Conservation (phyloP, 2,888 invertebrate genomes). For the Tenthredo distinguenda region DNA sequence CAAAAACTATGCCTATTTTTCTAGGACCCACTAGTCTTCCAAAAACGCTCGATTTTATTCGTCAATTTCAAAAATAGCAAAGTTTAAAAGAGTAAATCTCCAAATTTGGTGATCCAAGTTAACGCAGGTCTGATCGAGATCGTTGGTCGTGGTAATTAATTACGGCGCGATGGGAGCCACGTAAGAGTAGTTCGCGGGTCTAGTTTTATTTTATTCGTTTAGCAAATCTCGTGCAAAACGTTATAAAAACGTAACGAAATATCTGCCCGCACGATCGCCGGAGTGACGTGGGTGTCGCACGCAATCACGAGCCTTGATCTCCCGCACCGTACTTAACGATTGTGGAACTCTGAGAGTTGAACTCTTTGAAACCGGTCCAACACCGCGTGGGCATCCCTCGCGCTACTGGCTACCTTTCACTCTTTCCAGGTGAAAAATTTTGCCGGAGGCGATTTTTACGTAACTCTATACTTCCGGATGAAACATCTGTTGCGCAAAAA, state of each 20-base stretch:
- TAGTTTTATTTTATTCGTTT: neutral
- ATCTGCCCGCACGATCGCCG: neutral
- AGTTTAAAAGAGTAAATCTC: neutral
- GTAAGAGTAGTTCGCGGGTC: neutral
- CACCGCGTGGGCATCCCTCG: slow-evolving; percentile 47
- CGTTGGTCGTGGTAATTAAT: slow-evolving; percentile 15
- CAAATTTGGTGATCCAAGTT: neutral
- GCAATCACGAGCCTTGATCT: slow-evolving; percentile 24
- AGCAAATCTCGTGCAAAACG: neutral
- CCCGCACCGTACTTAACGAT: slow-evolving; percentile 30
- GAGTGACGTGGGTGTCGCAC: slow-evolving; percentile 29
- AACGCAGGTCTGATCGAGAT: neutral
- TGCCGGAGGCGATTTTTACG: slow-evolving; percentile 25
- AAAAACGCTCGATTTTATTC: neutral
- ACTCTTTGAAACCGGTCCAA: slow-evolving; percentile 32
- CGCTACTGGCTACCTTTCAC: slow-evolving; percentile 41
- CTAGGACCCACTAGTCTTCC: neutral
- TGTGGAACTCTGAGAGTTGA: neutral
- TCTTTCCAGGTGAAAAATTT: slow-evolving; percentile 43
- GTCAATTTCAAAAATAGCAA: neutral
- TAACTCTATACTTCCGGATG: slow-evolving; percentile 32
- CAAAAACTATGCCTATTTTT: too few relatives aligned
- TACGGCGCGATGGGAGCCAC: neutral
- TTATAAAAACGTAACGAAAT: neutral
- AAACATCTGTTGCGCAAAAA: slow-evolving; percentile 37